These are phyloP conservation scores for Coregonus sp. DNA, from an alignment of 2,797 vertebrate species.

Conservation along the genomic window DNA sequence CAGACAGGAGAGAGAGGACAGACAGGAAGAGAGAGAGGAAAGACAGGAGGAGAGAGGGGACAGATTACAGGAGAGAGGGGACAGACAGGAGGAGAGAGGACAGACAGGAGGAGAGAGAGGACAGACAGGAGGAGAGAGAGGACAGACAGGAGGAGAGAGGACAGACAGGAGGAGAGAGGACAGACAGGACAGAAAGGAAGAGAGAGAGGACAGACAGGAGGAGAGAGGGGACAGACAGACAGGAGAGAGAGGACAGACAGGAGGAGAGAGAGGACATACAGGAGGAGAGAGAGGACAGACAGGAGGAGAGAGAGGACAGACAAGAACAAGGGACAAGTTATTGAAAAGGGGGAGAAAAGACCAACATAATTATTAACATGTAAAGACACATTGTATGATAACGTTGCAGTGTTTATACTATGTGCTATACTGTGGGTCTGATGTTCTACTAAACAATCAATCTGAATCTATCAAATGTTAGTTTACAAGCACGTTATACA, in stretches of 20 bases:
- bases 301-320: accelerated
- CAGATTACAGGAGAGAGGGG: too few relatives aligned
- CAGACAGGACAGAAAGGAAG: too few relatives aligned
- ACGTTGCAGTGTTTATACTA: neutral
- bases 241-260: conserved; percentile 19
- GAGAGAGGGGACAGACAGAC: conserved; percentile 6
- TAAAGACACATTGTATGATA: neutral
- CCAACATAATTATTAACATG: neutral
- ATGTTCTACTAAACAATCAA: neutral
- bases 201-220: neutral
- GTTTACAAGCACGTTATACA: neutral
- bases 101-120: too few relatives aligned
- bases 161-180: too few relatives aligned
- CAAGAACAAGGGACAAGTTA: conserved; percentile 12
- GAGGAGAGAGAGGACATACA: neutral
- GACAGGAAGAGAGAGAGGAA: too few relatives aligned
- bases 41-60: too few relatives aligned
- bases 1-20: too few relatives aligned
- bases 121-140: too few relatives aligned
- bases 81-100: too few relatives aligned
- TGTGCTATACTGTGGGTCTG: neutral
- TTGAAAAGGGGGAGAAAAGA: neutral
- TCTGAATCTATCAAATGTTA: neutral
- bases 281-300: conserved; percentile 17
- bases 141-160: too few relatives aligned